A percentile compares a stretch with the other conserved stretches of the same genome.
phyloP scores from a whole-genome alignment of 53 echinoderm and acorn worm genomes.

The Holothuria leucospilota region DNA sequence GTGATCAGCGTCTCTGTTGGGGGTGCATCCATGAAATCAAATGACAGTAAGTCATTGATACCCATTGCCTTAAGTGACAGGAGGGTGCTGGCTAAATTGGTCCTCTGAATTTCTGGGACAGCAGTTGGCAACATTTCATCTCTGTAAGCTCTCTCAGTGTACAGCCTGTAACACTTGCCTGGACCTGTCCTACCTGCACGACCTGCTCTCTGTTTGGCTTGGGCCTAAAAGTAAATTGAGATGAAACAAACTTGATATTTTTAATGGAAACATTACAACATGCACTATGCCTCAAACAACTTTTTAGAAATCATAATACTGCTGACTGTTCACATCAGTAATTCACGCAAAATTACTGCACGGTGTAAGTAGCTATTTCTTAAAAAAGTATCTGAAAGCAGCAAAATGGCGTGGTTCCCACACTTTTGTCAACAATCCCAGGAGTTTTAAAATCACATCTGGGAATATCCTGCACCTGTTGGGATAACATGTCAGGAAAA shows the following conservation, averaged over 20 bases:
- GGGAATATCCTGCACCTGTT: too few relatives aligned
- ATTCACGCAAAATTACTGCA: too few relatives aligned
- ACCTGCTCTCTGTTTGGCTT: constrained; percentile 95
- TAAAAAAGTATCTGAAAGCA: too few relatives aligned
- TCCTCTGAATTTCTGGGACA: constrained; percentile 98
- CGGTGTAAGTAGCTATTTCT: too few relatives aligned
- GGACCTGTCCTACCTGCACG: constrained; percentile 88
- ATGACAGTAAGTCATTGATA: constrained; percentile 94
- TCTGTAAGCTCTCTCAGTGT: constrained; percentile 94
- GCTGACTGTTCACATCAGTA: too few relatives aligned
- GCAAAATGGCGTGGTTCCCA: too few relatives aligned
- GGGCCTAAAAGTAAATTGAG: constrained; percentile 62
- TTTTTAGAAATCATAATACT: too few relatives aligned
- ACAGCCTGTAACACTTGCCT: constrained; percentile 89
- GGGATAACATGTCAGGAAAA: too few relatives aligned
- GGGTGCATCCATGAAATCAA: constrained; percentile 99
- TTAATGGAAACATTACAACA: too few relatives aligned
- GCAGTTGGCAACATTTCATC: constrained; percentile 99
- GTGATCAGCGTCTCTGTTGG: constrained; percentile 98
- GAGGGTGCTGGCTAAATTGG: constrained; percentile 93
- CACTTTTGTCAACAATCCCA: too few relatives aligned
- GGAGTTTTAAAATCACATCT: too few relatives aligned
- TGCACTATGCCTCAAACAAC: too few relatives aligned
- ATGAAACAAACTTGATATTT: neutral
- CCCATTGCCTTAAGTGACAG: constrained; percentile 97